phyloP scores from a whole-genome alignment of 2,113 vertebrate genomes.

The Nettapus auritus region DNA sequence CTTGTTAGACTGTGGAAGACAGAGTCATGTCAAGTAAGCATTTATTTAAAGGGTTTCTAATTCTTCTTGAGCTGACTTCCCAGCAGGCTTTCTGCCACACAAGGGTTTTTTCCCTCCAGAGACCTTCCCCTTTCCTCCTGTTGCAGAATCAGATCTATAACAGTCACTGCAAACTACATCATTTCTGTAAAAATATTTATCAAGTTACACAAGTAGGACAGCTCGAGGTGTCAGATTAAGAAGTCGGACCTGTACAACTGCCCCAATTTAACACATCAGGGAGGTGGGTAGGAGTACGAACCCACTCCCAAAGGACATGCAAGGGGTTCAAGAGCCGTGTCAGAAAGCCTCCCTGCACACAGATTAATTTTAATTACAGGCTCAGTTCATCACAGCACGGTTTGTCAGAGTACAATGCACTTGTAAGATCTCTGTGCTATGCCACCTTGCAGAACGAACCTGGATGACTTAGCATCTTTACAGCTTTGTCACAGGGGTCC shows the following conservation, averaged over 20 bases:
- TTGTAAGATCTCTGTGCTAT: neutral
- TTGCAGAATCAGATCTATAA: slow-evolving; percentile 35
- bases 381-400: neutral
- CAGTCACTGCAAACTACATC: neutral
- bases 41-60: slow-evolving; percentile 75
- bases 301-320: neutral
- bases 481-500: rapidly evolving
- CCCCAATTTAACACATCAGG: neutral
- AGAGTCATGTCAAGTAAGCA: slow-evolving; percentile 77
- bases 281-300: neutral
- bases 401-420: neutral
- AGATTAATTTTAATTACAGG: neutral
- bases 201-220: neutral
- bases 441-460: neutral
- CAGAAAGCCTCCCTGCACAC: neutral
- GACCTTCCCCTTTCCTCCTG: slow-evolving; percentile 32
- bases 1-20: slow-evolving; percentile 73
- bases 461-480: rapidly evolving
- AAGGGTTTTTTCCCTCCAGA: slow-evolving; percentile 41
- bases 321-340: neutral
- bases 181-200: slow-evolving; percentile 47
- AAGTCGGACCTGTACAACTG: neutral
- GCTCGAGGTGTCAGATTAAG: neutral
- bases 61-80: slow-evolving; percentile 70
- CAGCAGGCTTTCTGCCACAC: slow-evolving; percentile 53